Evolutionary conservation across 2,113 vertebrate genomes (phyloP), one percentile per base, ranked within the genome.

Genomic region (Equus quagga): DNA sequence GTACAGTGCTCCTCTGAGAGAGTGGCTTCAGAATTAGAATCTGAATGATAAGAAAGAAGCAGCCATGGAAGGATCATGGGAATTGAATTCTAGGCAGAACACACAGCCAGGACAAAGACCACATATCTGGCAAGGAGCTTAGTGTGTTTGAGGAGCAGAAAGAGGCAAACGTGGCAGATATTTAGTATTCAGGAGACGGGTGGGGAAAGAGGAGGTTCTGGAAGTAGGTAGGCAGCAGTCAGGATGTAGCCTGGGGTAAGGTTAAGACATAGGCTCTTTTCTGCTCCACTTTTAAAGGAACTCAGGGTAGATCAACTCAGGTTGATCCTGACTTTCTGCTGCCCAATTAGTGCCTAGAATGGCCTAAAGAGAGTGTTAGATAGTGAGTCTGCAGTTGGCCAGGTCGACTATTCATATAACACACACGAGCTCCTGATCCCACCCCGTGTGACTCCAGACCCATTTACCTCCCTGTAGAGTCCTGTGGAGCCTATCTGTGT

Each of bases 181-280:
- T 15, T 28, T 8, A 28, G 15, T 31, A 6, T 65, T 12, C 6
- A 49, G 3, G 14, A 6, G 33, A 54, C 0, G 5, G 2, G 0
- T 18, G 5, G n/a, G 6, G 36, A 26, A 41, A 36, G n/a, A n/a
- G n/a, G 19, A 56, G 19, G 26, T 9, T 60, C 6, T 0, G 18
- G 41, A 41, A 9, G 44, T 2, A 49, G 23, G 33, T 26, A 17
- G 51, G 64, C 26, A 26, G 75, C 6, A 69, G 2, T 28, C 7
- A 24, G 24, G 10, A 62, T 17, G 1, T 10, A 17, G 60, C 26
- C 28, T 51, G 2, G 5, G 8, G 21, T 26, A 36, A 36, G 36
- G 19, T n/a, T 0, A 54, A 81, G 26, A 2, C 28, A 33, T 7
- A 49, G 9, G 14, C 4, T 54, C 18, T 80, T 54, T 67, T 58